Percentiles rank a stretch among this genome's conserved stretches.
Conservation (phyloP, 2,888 invertebrate species). For the Dascillus cervinus region DNA sequence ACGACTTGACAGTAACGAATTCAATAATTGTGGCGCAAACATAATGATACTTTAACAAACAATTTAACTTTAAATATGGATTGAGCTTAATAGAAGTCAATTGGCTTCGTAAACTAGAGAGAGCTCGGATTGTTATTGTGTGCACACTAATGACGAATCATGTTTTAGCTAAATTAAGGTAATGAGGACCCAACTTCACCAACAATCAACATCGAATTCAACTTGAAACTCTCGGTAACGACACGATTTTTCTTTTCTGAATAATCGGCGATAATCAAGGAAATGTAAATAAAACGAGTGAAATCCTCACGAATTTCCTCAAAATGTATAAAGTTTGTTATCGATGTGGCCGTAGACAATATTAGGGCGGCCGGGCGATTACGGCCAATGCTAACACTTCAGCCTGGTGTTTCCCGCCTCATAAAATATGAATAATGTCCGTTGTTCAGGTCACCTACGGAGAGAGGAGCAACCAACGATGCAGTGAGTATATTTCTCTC, state of each 20-base stretch:
- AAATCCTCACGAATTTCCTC: too few relatives aligned
- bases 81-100: slow-evolving; percentile 32
- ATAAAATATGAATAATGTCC: slow-evolving; percentile 20
- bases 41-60: too few relatives aligned
- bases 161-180: slow-evolving; percentile 40
- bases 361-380: slow-evolving; percentile 5
- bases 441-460: slow-evolving; percentile 8
- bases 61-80: slow-evolving; percentile 15
- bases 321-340: slow-evolving; percentile 24
- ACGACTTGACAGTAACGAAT: too few relatives aligned
- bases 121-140: slow-evolving; percentile 23
- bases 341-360: slow-evolving; percentile 20
- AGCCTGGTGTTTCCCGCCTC: slow-evolving; percentile 17
- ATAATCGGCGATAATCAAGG: too few relatives aligned
- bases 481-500: too few relatives aligned
- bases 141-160: slow-evolving; percentile 39
- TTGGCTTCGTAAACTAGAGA: slow-evolving; percentile 39
- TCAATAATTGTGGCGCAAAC: too few relatives aligned
- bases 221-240: slow-evolving; percentile 19
- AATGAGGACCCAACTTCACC: slow-evolving; percentile 36
- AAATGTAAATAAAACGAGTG: too few relatives aligned
- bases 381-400: slow-evolving; percentile 6
- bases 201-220: slow-evolving; percentile 24
- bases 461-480: too few relatives aligned
- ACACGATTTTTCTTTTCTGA: too few relatives aligned